phyloP scores from a whole-genome alignment of 2,113 vertebrate species.

The Oceanodroma tethys region DNA sequence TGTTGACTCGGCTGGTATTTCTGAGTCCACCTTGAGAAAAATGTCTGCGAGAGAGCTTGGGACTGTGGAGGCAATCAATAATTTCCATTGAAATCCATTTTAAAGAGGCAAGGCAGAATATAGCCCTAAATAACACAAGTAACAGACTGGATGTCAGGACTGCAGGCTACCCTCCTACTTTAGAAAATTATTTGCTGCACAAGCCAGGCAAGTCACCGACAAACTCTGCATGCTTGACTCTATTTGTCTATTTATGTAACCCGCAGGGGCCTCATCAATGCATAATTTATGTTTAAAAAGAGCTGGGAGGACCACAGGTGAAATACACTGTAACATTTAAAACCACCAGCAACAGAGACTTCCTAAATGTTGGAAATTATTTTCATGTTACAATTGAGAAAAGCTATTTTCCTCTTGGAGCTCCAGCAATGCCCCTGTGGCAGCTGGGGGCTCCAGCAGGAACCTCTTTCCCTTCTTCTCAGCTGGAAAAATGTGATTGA shows the following conservation, averaged over 20 bases:
- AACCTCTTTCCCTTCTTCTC: not conserved
- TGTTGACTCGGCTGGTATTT: not conserved
- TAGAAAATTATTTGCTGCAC: conserved; percentile 24
- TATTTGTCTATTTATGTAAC: conserved; percentile 16
- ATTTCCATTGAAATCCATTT: conserved; percentile 18
- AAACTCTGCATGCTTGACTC: conserved; percentile 11
- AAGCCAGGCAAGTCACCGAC: not conserved
- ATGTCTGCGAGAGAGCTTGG: not conserved
- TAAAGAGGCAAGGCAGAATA: conserved; percentile 7
- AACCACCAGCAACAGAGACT: not conserved
- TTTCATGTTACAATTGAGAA: not conserved
- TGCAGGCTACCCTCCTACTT: not conserved
- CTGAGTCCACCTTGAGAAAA: conserved; percentile 34
- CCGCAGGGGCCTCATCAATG: not conserved
- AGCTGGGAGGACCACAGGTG: not conserved
- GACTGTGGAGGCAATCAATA: conserved; percentile 17
- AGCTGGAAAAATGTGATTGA: not conserved
- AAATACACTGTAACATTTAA: not conserved
- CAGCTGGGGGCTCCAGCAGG: not conserved
- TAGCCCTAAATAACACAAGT: conserved; percentile 32
- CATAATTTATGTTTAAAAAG: not conserved
- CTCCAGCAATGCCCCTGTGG: not conserved
- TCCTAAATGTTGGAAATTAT: not conserved
- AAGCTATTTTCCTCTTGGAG: not conserved
- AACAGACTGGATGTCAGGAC: not conserved